Conservation (phyloP, 2,888 invertebrate genomes). For the Leucophenga maculata region DNA sequence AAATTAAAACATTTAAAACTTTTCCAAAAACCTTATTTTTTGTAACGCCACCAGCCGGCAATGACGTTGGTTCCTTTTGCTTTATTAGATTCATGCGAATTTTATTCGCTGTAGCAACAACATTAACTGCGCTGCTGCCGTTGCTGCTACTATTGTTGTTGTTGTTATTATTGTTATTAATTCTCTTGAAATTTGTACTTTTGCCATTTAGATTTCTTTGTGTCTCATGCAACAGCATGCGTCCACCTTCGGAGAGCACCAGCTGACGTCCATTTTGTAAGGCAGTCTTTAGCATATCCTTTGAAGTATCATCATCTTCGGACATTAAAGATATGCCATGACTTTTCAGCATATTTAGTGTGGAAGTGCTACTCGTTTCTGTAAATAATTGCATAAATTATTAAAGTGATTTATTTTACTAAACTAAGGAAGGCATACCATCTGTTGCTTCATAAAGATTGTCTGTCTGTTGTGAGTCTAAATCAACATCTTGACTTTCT, state of each 20-base stretch:
- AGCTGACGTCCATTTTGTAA: slow-evolving; percentile 90
- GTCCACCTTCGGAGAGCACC: slow-evolving; percentile 87
- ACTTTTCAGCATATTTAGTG: slow-evolving; percentile 81
- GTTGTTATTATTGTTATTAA: slow-evolving; percentile 44
- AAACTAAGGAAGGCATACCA: slow-evolving; percentile 38
- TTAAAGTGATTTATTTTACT: neutral
- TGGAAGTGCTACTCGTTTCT: slow-evolving; percentile 60
- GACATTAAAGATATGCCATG: slow-evolving; percentile 92
- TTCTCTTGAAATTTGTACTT: slow-evolving; percentile 42
- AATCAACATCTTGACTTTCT: slow-evolving; percentile 32
- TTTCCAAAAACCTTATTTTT: slow-evolving; percentile 50
- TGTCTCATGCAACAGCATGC: slow-evolving; percentile 79
- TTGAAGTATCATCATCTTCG: slow-evolving; percentile 79
- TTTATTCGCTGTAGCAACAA: slow-evolving; percentile 47
- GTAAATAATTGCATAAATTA: neutral
- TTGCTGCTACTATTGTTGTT: slow-evolving; percentile 42
- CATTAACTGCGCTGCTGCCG: slow-evolving; percentile 27
- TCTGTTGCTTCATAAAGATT: slow-evolving; percentile 52
- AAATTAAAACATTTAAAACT: neutral
- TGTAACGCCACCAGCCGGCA: slow-evolving; percentile 44
- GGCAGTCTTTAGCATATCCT: slow-evolving; percentile 82
- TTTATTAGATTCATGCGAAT: slow-evolving; percentile 59
- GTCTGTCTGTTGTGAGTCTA: slow-evolving; percentile 46
- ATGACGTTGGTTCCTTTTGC: slow-evolving; percentile 45
- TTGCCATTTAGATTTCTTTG: slow-evolving; percentile 29